These are phyloP conservation scores for Callyntrura sp. DNA, from an alignment of 2,888 invertebrate species.

Conservation along the genomic window DNA sequence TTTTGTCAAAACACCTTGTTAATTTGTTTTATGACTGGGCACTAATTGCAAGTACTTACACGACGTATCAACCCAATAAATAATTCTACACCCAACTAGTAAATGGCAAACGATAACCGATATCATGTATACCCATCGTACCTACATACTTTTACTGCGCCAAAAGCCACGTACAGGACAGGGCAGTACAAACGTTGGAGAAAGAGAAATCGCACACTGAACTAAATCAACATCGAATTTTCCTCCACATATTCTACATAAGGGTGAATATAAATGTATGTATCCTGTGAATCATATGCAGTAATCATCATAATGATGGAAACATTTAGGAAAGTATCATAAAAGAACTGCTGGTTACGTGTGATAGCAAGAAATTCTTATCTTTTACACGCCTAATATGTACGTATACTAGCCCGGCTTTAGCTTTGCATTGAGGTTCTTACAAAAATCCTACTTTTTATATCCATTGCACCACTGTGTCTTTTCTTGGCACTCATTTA, in stretches of 20 bases:
- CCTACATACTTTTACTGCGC: not conserved
- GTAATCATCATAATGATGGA: constrained; percentile 31
- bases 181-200: not conserved
- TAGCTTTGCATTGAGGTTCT: not conserved
- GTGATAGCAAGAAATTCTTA: too few relatives aligned
- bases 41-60: not conserved
- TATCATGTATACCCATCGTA: constrained; percentile 7
- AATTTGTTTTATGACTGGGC: not conserved
- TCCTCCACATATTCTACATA: not conserved
- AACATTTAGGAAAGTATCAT: constrained; percentile 19
- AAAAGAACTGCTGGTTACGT: not conserved
- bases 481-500: constrained; percentile 74
- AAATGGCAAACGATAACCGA: not conserved
- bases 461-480: not conserved
- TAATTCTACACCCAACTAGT: not conserved
- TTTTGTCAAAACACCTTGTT: not conserved
- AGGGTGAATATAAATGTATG: not conserved
- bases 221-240: constrained; percentile 13
- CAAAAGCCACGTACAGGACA: too few relatives aligned
- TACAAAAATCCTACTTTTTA: not conserved
- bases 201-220: not conserved
- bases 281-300: not conserved
- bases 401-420: not conserved
- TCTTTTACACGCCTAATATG: too few relatives aligned
- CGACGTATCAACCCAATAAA: constrained; percentile 1